These are phyloP conservation scores for Xanthorhoe designata DNA, from an alignment of 2,888 invertebrate genomes.

Conservation along the genomic window DNA sequence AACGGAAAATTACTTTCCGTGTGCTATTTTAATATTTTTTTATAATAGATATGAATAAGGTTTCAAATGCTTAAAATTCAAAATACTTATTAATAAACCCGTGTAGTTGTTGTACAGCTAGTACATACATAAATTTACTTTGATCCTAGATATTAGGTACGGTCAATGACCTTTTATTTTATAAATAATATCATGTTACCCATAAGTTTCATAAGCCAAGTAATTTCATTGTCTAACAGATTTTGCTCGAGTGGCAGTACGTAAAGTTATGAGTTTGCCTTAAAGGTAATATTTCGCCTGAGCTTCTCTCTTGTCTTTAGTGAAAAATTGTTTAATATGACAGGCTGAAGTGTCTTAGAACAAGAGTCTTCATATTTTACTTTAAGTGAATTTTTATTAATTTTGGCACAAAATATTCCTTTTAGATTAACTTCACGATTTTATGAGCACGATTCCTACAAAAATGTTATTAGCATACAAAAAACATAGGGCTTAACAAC, in stretches of 20 bases:
- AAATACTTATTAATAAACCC: too few relatives aligned
- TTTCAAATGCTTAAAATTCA: background rate
- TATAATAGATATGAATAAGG: too few relatives aligned
- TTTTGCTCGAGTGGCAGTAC: conserved; percentile 45
- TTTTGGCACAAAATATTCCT: background rate
- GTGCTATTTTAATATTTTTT: too few relatives aligned
- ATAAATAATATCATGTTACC: background rate
- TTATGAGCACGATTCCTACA: too few relatives aligned
- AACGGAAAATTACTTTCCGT: too few relatives aligned
- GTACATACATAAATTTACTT: too few relatives aligned
- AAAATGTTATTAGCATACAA: too few relatives aligned
- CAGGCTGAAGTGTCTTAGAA: conserved; percentile 7
- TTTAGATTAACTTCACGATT: background rate
- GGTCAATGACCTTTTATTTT: background rate
- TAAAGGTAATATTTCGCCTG: conserved; percentile 60
- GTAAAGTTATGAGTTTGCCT: conserved; percentile 62
- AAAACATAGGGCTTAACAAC: too few relatives aligned
- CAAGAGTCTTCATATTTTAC: conserved; percentile 14
- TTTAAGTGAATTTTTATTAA: background rate
- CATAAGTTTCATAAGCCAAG: conserved; percentile 11
- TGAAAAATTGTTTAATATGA: conserved; percentile 34
- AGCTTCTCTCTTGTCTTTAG: conserved; percentile 52
- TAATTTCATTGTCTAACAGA: conserved; percentile 39
- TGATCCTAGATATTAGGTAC: too few relatives aligned
- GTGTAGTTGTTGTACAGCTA: too few relatives aligned